Evolutionary conservation across 2,113 vertebrate species (phyloP), one percentile per base, ranked within the genome.

Genomic region (Corythornis vintsioides): DNA sequence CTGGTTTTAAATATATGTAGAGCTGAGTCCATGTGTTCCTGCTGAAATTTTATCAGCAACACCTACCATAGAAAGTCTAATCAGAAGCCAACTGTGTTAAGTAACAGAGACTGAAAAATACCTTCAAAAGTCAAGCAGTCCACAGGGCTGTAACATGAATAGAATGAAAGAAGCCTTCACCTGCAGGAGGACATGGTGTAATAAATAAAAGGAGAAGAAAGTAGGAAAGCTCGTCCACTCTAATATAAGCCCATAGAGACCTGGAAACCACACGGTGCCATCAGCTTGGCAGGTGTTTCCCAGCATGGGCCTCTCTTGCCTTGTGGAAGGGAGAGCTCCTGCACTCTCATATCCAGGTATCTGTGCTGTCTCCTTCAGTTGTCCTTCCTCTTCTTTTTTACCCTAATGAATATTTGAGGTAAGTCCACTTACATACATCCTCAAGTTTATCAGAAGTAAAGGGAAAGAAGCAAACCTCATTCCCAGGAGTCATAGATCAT

Each of bases 41-140:
- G 84, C 66, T 95, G 86, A 96, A 97, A 96, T 92, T 88, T 75
- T 92, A 94, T 92, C 78, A 92, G 80, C 74, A 80, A 84, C 83
- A 94, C 85, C 71, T 94, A 85, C 83, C 83, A 72, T 4, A 95
- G 83, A 88, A 83, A 89, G 66, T 76, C 94, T 89, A 82, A 92
- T 95, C 73, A 90, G 89, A 94, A 95, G 64, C 74, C 84, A 85
- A 69, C 55, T 93, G 56, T 75, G 59, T 81, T 93, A 83, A 90
- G 66, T 42, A 69, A 43, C 33, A 76, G 55, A 67, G 38, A 70
- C 35, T 61, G 75, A 92, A 95, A 93, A 92, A 72, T 31, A 72
- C 24, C 15, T 38, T 40, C 33, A 59, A 79, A 91, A 75, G 2
- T 21, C 35, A 89, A 47, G 31, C 48, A 88, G n/a, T 17, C 75